A percentile compares a stretch with the other conserved stretches of the same genome.
These are phyloP conservation scores for Dasysyrphus albostriatus DNA, from an alignment of 2,888 invertebrate genomes.

Conservation along the genomic window DNA sequence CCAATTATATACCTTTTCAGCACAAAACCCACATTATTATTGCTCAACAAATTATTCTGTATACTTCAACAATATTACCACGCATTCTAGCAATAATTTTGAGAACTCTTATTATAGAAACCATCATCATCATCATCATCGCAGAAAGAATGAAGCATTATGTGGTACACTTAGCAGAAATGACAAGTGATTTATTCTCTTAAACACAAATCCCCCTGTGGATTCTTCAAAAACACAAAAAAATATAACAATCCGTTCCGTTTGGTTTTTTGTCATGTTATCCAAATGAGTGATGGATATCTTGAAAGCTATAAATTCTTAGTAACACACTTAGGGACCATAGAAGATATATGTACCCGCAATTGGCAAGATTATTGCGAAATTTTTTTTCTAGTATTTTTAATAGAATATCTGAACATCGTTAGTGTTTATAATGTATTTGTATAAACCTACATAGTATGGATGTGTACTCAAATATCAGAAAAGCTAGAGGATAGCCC, in stretches of 20 bases:
- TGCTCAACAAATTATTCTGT: slow-evolving; percentile 54
- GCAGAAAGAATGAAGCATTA: neutral
- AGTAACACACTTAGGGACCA: slow-evolving; percentile 42
- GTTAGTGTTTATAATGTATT: neutral
- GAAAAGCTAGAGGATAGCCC: neutral
- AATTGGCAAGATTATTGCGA: slow-evolving; percentile 56
- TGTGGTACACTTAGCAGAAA: neutral
- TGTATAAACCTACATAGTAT: neutral
- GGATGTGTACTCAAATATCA: neutral
- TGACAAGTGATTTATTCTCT: slow-evolving; percentile 46
- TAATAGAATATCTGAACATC: slow-evolving; percentile 46
- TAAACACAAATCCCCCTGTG: slow-evolving; percentile 1
- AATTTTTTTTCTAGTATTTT: slow-evolving; percentile 28
- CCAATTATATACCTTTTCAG: slow-evolving; percentile 42
- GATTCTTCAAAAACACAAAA: neutral
- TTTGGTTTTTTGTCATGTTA: slow-evolving; percentile 39
- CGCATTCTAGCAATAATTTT: slow-evolving; percentile 37
- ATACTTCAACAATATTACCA: slow-evolving; percentile 39
- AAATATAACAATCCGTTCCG: slow-evolving; percentile 30
- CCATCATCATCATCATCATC: slow-evolving; percentile 6
- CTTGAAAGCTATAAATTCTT: slow-evolving; percentile 36
- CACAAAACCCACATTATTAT: slow-evolving; percentile 44
- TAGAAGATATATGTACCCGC: slow-evolving; percentile 35
- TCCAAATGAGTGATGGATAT: slow-evolving; percentile 43
- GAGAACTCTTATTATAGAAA: slow-evolving; percentile 19